Percentiles rank a stretch among this genome's conserved stretches.
Conservation (phyloP, 2,113 vertebrate genomes). For the Tyto alba region DNA sequence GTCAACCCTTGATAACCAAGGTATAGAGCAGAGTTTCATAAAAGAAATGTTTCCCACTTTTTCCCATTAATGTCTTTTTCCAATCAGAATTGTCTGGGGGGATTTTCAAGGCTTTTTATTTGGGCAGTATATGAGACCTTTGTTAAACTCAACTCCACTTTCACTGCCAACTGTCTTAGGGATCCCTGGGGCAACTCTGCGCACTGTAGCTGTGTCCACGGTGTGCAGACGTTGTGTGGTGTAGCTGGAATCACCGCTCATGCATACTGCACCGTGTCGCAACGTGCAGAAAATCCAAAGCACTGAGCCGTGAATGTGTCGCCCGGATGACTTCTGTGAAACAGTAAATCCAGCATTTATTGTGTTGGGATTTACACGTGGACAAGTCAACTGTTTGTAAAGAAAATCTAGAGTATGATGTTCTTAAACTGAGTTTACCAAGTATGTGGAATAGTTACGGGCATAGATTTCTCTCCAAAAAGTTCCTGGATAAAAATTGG, state of each 20-base stretch:
- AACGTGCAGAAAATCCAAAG: neutral
- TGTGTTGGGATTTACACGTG: neutral
- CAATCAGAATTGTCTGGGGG: neutral
- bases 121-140: neutral
- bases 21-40: neutral
- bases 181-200: neutral
- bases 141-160: neutral
- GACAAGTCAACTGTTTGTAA: neutral
- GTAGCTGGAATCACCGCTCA: neutral
- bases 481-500: neutral
- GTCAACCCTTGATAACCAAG: neutral
- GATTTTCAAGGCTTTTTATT: neutral
- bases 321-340: constrained; percentile 1
- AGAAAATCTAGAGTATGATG: neutral
- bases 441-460: neutral
- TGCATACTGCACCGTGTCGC: neutral
- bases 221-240: neutral
- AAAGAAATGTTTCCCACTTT: neutral
- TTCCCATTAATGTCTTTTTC: neutral
- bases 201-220: neutral
- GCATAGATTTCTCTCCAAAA: neutral
- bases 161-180: neutral
- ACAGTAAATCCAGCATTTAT: neutral
- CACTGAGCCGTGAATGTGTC: constrained; percentile 7
- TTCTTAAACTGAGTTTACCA: neutral